These are phyloP conservation scores for Sciurus niger DNA, from an alignment of 2,113 vertebrate genomes.

Conservation along the genomic window DNA sequence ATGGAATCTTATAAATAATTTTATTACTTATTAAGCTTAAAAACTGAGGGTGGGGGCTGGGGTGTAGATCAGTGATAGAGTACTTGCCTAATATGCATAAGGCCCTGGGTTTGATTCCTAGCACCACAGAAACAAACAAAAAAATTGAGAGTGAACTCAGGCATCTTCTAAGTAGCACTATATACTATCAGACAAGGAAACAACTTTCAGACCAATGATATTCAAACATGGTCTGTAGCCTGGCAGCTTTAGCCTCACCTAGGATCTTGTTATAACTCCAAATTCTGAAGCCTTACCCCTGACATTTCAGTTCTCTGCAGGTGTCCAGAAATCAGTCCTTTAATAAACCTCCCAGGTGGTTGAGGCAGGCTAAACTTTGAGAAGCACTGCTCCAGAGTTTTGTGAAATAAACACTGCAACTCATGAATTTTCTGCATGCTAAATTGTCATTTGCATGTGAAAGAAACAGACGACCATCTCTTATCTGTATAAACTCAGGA, in stretches of 20 bases:
- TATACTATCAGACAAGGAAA: neutral
- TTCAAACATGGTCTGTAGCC: neutral
- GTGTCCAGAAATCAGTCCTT: neutral
- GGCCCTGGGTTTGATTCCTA: neutral
- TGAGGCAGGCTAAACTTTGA: neutral
- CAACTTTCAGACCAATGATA: neutral
- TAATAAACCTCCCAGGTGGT: neutral
- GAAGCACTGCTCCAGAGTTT: neutral
- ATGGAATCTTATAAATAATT: neutral
- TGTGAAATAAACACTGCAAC: neutral
- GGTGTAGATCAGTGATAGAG: neutral
- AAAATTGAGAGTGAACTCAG: neutral
- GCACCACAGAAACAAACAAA: neutral
- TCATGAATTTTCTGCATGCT: neutral
- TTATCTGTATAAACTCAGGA: neutral
- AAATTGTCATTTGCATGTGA: neutral
- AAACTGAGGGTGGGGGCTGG: neutral
- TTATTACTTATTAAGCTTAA: neutral
- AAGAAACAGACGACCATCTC: neutral
- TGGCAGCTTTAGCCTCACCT: neutral
- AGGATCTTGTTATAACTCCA: neutral
- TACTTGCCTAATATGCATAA: neutral
- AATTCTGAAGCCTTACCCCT: neutral
- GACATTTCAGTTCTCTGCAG: neutral
- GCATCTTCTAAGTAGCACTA: neutral